phyloP scores from a whole-genome alignment of 2,888 invertebrate species.

The Incurvaria masculella region DNA sequence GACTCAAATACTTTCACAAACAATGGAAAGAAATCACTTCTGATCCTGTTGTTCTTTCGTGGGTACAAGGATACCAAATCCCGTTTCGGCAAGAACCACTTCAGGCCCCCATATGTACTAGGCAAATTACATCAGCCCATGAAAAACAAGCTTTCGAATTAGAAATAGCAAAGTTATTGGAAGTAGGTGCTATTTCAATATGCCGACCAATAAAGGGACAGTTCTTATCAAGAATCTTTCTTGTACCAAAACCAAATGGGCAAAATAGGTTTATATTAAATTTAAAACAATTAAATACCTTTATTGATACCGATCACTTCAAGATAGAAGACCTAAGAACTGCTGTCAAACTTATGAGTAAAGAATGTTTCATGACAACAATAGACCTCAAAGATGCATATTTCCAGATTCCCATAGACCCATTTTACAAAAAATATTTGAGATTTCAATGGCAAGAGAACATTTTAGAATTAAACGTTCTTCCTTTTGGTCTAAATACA shows the following conservation, averaged over 20 bases:
- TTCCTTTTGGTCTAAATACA: too few species aligned
- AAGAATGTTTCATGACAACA: constrained; percentile 6
- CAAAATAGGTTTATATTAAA: constrained; percentile 6
- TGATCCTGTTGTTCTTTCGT: too few species aligned
- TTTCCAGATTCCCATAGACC: too few species aligned
- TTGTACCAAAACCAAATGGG: not conserved
- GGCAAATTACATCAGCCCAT: not conserved
- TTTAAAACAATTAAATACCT: constrained; percentile 4
- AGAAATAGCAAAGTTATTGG: not conserved
- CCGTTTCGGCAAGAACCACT: not conserved
- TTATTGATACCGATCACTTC: constrained; percentile 1
- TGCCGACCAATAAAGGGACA: not conserved
- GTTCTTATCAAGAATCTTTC: not conserved
- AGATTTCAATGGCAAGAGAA: too few species aligned
- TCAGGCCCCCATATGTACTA: not conserved
- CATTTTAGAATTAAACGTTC: too few species aligned
- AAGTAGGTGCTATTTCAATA: not conserved
- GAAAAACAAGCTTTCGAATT: not conserved
- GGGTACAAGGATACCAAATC: too few species aligned
- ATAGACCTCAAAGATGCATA: constrained; percentile 4
- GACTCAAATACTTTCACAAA: too few species aligned
- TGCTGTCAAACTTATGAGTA: constrained; percentile 3
- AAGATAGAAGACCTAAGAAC: constrained; percentile 9
- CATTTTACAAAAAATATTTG: too few species aligned
- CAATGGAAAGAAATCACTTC: too few species aligned